phyloP scores from a whole-genome alignment of 1,140 invertebrate species.

The Pemphigus obesinymphae region DNA sequence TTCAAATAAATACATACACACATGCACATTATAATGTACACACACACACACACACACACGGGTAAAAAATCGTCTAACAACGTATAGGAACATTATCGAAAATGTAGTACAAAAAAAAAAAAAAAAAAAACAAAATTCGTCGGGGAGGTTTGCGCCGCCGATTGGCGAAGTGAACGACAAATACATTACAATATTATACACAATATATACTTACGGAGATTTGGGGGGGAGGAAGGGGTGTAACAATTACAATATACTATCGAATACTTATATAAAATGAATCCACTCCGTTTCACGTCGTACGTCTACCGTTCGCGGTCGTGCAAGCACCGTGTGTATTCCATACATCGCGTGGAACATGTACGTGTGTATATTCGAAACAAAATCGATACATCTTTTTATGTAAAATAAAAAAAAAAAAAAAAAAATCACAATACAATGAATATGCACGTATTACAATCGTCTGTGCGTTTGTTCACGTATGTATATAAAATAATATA shows the following conservation, averaged over 20 bases:
- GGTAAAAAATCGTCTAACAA: background rate
- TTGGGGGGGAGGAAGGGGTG: too few species aligned
- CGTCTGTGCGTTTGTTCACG: background rate
- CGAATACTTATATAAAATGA: too few species aligned
- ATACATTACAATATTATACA: background rate
- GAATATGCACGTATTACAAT: background rate
- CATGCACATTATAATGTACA: background rate
- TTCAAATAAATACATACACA: background rate
- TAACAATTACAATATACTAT: too few species aligned
- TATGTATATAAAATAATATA: too few species aligned
- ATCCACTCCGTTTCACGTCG: too few species aligned
- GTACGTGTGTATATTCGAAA: too few species aligned
- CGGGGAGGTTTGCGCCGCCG: background rate
- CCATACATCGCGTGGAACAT: too few species aligned
- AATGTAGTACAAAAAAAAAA: background rate
- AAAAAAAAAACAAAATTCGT: background rate
- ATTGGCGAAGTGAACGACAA: background rate
- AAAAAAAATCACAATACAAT: background rate
- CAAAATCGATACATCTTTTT: background rate
- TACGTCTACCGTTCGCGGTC: too few species aligned
- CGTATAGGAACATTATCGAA: background rate
- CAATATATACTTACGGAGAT: too few species aligned
- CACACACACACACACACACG: background rate
- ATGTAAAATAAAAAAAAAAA: background rate
- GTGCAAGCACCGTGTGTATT: too few species aligned